A percentile compares a stretch with the other conserved stretches of the same genome.
These are phyloP conservation scores for Corvus cornix DNA, from an alignment of 2,113 vertebrate species.

Conservation along the genomic window DNA sequence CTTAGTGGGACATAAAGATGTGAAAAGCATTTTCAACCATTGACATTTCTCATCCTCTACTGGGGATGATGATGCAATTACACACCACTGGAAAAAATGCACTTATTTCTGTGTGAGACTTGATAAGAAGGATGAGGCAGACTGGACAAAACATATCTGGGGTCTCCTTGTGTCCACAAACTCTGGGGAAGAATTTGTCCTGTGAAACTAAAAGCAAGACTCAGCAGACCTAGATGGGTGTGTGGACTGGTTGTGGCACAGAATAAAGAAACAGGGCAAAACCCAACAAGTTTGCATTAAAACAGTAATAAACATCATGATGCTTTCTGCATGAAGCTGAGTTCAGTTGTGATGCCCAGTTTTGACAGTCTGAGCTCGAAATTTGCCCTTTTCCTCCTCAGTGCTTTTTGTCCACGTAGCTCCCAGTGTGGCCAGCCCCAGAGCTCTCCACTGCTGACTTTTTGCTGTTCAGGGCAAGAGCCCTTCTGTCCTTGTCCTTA, in stretches of 20 bases:
- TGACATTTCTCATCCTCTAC: background rate
- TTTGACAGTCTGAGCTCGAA: background rate
- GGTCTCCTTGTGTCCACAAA: background rate
- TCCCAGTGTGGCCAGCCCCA: background rate
- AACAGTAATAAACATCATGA: background rate
- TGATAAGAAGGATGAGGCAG: background rate
- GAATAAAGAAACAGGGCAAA: background rate
- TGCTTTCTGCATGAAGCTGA: background rate
- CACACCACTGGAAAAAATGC: background rate
- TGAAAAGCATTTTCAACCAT: background rate
- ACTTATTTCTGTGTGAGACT: background rate
- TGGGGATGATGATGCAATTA: background rate
- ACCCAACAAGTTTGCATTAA: background rate
- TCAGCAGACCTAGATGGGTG: background rate
- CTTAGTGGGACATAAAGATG: background rate
- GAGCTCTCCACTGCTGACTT: background rate
- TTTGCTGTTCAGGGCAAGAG: background rate
- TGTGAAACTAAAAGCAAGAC: background rate
- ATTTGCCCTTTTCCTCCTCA: background rate
- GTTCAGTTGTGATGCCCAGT: background rate
- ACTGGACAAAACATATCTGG: background rate
- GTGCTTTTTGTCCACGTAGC: accelerated
- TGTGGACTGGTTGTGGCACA: background rate
- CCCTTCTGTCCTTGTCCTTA: background rate
- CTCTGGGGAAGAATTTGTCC: background rate